Base-by-base conservation (phyloP, 2,888 invertebrate genomes). In the Sicus ferrugineus region DNA sequence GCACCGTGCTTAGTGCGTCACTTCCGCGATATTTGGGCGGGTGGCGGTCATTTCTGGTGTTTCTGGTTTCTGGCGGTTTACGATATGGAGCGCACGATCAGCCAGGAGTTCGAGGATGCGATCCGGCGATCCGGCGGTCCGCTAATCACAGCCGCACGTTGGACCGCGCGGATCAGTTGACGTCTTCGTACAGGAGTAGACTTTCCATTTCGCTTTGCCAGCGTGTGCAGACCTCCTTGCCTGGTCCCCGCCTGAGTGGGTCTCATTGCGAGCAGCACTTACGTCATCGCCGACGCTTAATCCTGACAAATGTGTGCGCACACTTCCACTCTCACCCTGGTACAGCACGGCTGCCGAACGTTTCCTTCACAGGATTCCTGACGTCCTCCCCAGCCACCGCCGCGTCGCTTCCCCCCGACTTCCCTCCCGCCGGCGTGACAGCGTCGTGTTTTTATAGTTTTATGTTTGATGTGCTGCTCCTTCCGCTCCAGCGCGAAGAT, bases 391-490 rank as follows among this genome's bases (percentile, higher is more conserved):
- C 21, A 6, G 19, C 34, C 62, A 52, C 34, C n/a, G 16, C 31
- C 52, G 19, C 30, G 23, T 54, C 23, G 19, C 28, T 38, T 11
- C 67, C 46, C 23, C n/a, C 48, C 11, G 46, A 38, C 46, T 26
- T 16, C 52, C 31, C 42, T 50, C 46, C 30, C 52, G 23, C 38
- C 63, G 19, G 67, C 63, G 30, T 48, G 23, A n/a, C 34, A n/a
- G 46, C 52, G 64, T 70, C 59, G 68, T 70, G 67, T 64, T 67
- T 70, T 70, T 68, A 67, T 70, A 64, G 67, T 70, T 67, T 48
- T 54, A 67, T 66, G 66, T n/a, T n/a, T 58, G 62, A 70, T 67
- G 70, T 62, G 64, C 31, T 65, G 42, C 26, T 66, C 30, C 54
- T 54, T 67, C 59, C 64, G 65, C 62, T 38, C 19, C 61, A 62